Evolutionary conservation across 2,797 vertebrate species (phyloP), one percentile per base, ranked within the genome.

Genomic region (Coilia nasus): DNA sequence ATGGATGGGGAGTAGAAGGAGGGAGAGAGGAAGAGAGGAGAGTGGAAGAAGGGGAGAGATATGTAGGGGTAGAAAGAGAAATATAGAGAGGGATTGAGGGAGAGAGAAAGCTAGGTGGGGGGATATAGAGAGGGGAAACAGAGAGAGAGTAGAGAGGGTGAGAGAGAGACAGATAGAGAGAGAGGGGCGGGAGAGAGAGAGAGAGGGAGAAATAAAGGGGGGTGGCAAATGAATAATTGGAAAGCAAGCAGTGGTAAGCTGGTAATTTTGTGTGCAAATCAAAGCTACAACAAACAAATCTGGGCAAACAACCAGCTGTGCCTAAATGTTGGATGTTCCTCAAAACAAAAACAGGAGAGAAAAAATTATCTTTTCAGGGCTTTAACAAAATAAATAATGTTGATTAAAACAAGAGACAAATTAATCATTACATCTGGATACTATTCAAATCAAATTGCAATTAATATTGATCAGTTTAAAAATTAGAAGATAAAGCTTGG

Each of bases 201-300:
- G 25, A 71, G 0, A 67, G 62, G 6, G 62, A 12, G n/a, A 67
- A 12, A 9, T 1, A 3, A 54, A 9, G 50, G 7, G 19, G 31
- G 31, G 71, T 44, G 71, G 21, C 17, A 78, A 44, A 44, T 44
- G 35, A 78, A 44, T 44, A 78, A 78, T 78, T 78, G 71, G 71
- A 78, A 78, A 78, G 71, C 71, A 78, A 21, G 15, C 71, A 78
- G 71, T 31, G 19, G 71, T 78, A 78, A 78, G 71, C 71, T 31
- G 35, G 31, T 78, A 78, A 44, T 78, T 41, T 78, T 78, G 35
- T 44, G 17, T 78, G 31, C 71, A 41, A 31, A 78, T 78, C 71
- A 78, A 78, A 78, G 35, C 31, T 41, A 0, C 41, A 41, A 78
- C 44, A 44, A 78, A 78, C 31, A 78, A 78, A 78, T 7, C 6